Percentiles rank a stretch among this genome's conserved stretches.
Evolutionary conservation across 2,888 invertebrate species (phyloP).

Genomic region (Megaustenia siamemsis): DNA sequence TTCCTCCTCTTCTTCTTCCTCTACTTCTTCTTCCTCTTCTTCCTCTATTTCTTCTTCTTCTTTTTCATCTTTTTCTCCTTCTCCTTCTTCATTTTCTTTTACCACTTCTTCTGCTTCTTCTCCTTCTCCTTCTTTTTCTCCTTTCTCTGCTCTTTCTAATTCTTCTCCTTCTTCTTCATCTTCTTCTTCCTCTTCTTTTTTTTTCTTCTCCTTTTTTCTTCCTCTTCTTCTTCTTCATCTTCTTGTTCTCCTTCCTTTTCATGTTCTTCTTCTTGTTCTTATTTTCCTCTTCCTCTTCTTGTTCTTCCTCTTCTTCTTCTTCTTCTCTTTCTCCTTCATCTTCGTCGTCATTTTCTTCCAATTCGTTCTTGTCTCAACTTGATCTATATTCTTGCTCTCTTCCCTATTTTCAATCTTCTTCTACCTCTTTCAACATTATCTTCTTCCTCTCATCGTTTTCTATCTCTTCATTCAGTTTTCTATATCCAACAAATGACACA

Average conservation of each 20-base stretch:
- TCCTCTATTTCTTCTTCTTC: constrained; percentile 14
- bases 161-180: constrained; percentile 2
- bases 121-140: no score
- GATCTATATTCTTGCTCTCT: background rate
- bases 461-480: background rate
- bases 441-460: background rate
- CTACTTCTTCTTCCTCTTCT: constrained; percentile 26
- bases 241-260: no score
- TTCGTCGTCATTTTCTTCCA: background rate
- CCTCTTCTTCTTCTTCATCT: no score
- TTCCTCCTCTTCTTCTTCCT: constrained; percentile 25
- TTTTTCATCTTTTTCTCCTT: no score
- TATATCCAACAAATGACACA: background rate
- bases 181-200: background rate
- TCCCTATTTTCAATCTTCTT: no score
- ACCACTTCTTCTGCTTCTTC: no score
- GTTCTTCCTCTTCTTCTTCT: no score
- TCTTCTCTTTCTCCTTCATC: no score
- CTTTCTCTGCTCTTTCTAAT: no score
- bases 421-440: background rate
- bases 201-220: background rate
- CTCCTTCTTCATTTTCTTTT: no score
- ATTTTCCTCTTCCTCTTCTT: no score
- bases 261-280: no score
- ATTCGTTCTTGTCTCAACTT: background rate